phyloP scores from a whole-genome alignment of 2,797 vertebrate species.

The Pseudochirops corinnae region DNA sequence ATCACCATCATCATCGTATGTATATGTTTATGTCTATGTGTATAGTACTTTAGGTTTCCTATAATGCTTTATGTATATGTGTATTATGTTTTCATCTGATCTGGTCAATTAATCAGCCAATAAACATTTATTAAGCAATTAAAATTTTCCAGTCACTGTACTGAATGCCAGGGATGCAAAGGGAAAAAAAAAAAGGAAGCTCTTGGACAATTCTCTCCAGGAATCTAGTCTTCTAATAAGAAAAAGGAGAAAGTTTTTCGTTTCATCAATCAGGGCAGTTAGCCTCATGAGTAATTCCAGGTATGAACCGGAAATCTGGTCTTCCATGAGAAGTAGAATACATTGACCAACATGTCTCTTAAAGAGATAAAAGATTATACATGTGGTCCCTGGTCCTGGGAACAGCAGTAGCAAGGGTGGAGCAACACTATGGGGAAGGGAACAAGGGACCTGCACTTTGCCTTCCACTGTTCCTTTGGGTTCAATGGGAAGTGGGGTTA shows the following conservation, averaged over 20 bases:
- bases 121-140: not conserved
- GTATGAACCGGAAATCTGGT: not conserved
- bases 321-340: not conserved
- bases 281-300: not conserved
- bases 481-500: not conserved
- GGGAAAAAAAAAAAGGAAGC: not conserved
- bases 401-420: not conserved
- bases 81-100: not conserved
- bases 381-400: not conserved
- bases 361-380: not conserved
- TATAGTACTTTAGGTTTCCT: not conserved
- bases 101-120: not conserved
- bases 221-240: not conserved
- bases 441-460: not conserved
- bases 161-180: not conserved
- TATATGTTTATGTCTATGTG: not conserved
- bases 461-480: not conserved
- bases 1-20: not conserved
- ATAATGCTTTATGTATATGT: not conserved
- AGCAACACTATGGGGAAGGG: not conserved
- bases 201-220: not conserved
- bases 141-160: not conserved
- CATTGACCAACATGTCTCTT: not conserved
- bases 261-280: not conserved
- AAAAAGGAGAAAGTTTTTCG: not conserved